Evolutionary conservation across 1,140 invertebrate genomes (phyloP), one percentile per base, ranked within the genome.

Genomic region (Pseudomyrmex dendroicus): DNA sequence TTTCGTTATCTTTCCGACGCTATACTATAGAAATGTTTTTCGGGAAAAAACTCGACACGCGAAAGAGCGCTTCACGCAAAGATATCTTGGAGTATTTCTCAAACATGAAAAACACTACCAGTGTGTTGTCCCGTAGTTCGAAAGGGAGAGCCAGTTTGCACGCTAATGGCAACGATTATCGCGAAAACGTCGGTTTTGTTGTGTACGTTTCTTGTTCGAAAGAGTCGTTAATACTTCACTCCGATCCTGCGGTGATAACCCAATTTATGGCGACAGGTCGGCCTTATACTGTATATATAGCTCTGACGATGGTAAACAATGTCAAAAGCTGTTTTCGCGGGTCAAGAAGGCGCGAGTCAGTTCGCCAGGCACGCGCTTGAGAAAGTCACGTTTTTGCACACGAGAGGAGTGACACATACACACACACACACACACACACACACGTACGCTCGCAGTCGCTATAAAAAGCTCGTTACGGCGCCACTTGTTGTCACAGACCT

Each of bases 391-490:
- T 90, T 88, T 87, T 87, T 68, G 66, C 83, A 73, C 64, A 46
- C 73, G 57, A 46, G 48, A 59, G 50, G 35, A 48, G 15, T 44
- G 35, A 4, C 20, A 17, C 25, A 25, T 22, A 17, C 22, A 35
- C 10, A 54, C 22, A 44, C 17, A 35, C 10, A 54, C 22, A 44
- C 17, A 48, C 44, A 13, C 83, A 56, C 77, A 68, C 85, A 73
- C 78, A 86, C 84, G 68, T 3, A 62, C 44, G 48, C 56, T 10
- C 83, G 64, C 77, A 77, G 82, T 66, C 48, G 57, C 76, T 87
- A 82, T 89, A 89, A 86, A 89, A 86, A 86, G 87, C 87, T 89
- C 87, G 86, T 89, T 89, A 88, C 64, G 57, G 61, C 73, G 35
- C 73, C 78, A 89, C 87, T 89, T 86, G 87, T 87, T 86, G 74